A percentile compares a stretch with the other conserved stretches of the same genome.
Evolutionary conservation across 2,888 invertebrate genomes (phyloP).

Genomic region (Caenorhabditis macrosperma): DNA sequence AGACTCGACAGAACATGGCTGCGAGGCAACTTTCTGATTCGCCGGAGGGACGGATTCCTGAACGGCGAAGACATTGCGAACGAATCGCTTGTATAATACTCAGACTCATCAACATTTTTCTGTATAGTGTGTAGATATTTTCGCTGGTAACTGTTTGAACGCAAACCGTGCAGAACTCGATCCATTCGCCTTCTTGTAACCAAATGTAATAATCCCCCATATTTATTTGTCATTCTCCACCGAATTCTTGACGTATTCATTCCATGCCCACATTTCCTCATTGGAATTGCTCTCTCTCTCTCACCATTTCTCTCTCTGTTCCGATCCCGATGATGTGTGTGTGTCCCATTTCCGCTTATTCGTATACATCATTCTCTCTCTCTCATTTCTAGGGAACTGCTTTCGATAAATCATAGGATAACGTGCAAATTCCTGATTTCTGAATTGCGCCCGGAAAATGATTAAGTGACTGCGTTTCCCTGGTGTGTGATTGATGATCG

Average conservation of each 20-base stretch:
- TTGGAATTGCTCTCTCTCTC: no score
- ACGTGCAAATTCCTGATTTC: slow-evolving; percentile 19
- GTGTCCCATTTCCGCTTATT: not conserved
- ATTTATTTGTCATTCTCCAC: not conserved
- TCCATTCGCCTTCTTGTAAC: not conserved
- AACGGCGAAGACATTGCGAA: slow-evolving; percentile 81
- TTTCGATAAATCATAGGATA: slow-evolving; percentile 36
- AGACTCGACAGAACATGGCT: slow-evolving; percentile 89
- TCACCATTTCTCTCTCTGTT: no score
- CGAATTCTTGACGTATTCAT: not conserved
- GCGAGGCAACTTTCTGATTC: slow-evolving; percentile 92
- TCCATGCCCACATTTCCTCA: slow-evolving; percentile 32
- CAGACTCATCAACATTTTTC: slow-evolving; percentile 5
- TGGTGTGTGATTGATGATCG: not conserved
- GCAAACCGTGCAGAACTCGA: not conserved
- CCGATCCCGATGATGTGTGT: slow-evolving; percentile 20
- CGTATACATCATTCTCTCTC: slow-evolving; percentile 2
- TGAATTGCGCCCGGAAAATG: not conserved
- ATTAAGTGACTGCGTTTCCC: not conserved
- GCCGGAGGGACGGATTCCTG: slow-evolving; percentile 87
- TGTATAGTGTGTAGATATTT: slow-evolving; percentile 48
- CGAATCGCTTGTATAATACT: slow-evolving; percentile 81
- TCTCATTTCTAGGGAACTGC: slow-evolving; percentile 27
- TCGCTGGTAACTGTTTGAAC: slow-evolving; percentile 20
- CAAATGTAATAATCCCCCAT: not conserved